Conservation (phyloP, 2,888 invertebrate species). For the Abscondita cerata region DNA sequence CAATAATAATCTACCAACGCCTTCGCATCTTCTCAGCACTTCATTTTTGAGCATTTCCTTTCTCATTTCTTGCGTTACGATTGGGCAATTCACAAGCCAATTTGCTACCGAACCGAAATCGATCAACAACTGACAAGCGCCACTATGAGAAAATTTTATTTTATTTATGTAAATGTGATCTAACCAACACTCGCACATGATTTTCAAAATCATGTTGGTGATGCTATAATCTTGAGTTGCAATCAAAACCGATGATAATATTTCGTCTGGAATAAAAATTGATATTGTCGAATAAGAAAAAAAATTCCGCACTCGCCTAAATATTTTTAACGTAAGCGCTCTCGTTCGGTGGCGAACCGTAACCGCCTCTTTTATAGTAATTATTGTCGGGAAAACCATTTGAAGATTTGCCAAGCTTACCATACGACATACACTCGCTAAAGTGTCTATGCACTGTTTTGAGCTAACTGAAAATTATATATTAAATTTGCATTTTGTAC, state of each 20-base stretch:
- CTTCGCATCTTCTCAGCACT: slow-evolving; percentile 80
- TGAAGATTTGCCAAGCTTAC: slow-evolving; percentile 81
- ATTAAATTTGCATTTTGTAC: not conserved
- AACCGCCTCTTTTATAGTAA: slow-evolving; percentile 69
- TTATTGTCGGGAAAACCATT: slow-evolving; percentile 77
- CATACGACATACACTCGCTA: slow-evolving; percentile 78
- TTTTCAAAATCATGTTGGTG: slow-evolving; percentile 77
- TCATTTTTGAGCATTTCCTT: slow-evolving; percentile 68
- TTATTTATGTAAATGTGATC: slow-evolving; percentile 84
- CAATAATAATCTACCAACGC: slow-evolving; percentile 80
- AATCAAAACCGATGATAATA: slow-evolving; percentile 77
- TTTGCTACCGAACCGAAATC: slow-evolving; percentile 81
- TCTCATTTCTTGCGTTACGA: slow-evolving; percentile 62
- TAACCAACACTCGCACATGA: slow-evolving; percentile 88
- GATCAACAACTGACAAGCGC: slow-evolving; percentile 79
- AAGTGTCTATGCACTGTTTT: slow-evolving; percentile 73
- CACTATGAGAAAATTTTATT: slow-evolving; percentile 82
- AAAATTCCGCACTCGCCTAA: not conserved
- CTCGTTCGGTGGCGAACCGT: slow-evolving; percentile 70
- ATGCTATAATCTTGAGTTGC: slow-evolving; percentile 77
- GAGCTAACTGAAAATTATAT: slow-evolving; percentile 67
- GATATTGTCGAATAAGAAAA: not conserved
- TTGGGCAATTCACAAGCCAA: slow-evolving; percentile 74
- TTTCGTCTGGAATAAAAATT: slow-evolving; percentile 66
- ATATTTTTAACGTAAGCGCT: slow-evolving; percentile 72